phyloP scores from a whole-genome alignment of 2,888 invertebrate genomes.

The Caenorhabditis sp. region DNA sequence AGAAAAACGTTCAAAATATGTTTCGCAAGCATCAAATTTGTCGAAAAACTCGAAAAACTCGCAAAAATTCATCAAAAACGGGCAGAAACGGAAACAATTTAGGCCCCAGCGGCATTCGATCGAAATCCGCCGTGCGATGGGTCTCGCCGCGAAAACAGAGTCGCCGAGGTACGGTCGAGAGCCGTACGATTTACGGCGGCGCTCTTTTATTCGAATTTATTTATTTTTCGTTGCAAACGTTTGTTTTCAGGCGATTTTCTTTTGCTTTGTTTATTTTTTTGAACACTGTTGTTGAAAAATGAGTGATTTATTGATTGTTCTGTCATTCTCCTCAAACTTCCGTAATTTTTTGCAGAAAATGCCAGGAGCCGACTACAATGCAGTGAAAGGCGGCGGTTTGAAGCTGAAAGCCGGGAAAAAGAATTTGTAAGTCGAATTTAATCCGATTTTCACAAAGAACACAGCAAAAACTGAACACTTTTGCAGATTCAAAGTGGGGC shows the following conservation, averaged over 20 bases:
- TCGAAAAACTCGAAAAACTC: slow-evolving; percentile 29
- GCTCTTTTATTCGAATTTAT: slow-evolving; percentile 2
- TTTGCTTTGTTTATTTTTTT: slow-evolving; percentile 3
- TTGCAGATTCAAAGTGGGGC: slow-evolving; percentile 74
- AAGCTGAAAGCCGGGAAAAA: slow-evolving; percentile 75
- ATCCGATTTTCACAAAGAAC: not conserved
- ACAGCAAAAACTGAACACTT: not conserved
- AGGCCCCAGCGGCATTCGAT: slow-evolving; percentile 12
- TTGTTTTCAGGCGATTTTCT: not conserved
- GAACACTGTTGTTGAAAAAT: not conserved
- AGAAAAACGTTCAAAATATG: not conserved
- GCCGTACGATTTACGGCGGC: slow-evolving; percentile 38
- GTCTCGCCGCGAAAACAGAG: slow-evolving; percentile 40
- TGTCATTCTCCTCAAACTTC: not conserved
- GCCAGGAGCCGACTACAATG: slow-evolving; percentile 62
- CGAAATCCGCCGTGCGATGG: not conserved
- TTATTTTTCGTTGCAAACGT: slow-evolving; percentile 7
- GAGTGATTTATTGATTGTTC: not conserved
- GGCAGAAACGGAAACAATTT: slow-evolving; percentile 28
- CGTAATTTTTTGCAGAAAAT: slow-evolving; percentile 9
- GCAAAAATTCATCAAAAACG: not conserved
- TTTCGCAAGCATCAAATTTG: not conserved
- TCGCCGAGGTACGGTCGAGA: slow-evolving; percentile 36
- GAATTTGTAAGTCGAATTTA: slow-evolving; percentile 68
- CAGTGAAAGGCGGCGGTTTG: slow-evolving; percentile 71